These are phyloP conservation scores for Anthoscopus minutus DNA, from an alignment of 2,113 vertebrate genomes.

Conservation along the genomic window DNA sequence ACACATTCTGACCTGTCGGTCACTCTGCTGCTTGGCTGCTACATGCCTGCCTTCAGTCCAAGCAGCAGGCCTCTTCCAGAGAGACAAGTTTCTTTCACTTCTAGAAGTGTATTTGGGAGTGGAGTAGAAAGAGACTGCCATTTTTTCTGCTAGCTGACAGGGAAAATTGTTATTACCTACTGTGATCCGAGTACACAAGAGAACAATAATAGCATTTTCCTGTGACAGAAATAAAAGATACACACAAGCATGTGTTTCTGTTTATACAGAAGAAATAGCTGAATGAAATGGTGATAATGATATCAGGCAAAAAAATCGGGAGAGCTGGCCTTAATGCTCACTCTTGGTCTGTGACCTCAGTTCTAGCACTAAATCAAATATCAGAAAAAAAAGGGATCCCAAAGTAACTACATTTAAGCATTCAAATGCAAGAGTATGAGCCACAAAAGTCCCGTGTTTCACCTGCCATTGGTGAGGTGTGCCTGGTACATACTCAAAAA, in stretches of 20 bases:
- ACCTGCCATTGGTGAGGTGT: not conserved
- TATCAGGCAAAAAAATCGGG: not conserved
- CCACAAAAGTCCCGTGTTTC: not conserved
- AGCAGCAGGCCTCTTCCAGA: not conserved
- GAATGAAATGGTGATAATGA: not conserved
- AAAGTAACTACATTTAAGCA: not conserved
- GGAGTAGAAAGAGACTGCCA: not conserved
- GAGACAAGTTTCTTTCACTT: not conserved
- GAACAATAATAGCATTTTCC: not conserved
- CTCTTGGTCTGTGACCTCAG: not conserved
- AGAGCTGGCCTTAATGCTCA: not conserved
- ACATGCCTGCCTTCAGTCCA: not conserved
- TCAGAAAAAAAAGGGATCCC: not conserved
- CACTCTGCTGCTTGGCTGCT: not conserved
- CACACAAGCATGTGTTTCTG: not conserved
- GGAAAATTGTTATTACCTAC: not conserved
- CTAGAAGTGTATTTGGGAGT: not conserved
- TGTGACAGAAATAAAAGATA: not conserved
- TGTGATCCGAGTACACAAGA: not conserved
- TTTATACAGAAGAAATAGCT: not conserved
- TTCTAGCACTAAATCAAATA: not conserved
- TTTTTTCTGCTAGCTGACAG: not conserved
- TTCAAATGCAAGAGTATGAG: not conserved
- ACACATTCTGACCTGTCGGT: not conserved
- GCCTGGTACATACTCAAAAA: not conserved